Conservation (phyloP, 2,797 vertebrate genomes). For the Darevskia nairensis region DNA sequence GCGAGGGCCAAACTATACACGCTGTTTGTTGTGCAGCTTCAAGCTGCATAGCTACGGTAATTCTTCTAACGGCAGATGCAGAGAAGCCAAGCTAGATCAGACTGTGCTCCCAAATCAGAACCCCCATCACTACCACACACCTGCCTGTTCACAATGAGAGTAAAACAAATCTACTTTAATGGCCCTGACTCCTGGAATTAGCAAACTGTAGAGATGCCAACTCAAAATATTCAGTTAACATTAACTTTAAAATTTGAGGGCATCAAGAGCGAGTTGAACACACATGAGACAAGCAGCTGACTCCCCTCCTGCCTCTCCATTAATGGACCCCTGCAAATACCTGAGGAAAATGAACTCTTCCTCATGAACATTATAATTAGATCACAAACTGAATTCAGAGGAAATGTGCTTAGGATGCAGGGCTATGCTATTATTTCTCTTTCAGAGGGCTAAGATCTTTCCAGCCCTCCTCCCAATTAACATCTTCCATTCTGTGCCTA, state of each 20-base stretch:
- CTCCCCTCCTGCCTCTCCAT: neutral
- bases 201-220: neutral
- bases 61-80: neutral
- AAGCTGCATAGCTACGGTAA: neutral
- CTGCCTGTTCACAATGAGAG: neutral
- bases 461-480: neutral
- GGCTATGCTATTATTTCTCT: neutral
- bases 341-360: neutral
- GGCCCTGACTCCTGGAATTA: neutral
- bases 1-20: too few species aligned
- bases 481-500: too few species aligned
- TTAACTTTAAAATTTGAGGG: neutral
- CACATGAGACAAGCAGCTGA: neutral
- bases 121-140: neutral
- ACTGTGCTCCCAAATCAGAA: neutral
- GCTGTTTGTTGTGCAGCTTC: neutral
- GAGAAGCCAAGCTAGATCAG: neutral
- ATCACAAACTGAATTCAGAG: neutral
- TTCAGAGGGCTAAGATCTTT: neutral
- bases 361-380: neutral
- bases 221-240: neutral
- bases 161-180: neutral
- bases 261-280: too few species aligned
- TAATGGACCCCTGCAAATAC: neutral
- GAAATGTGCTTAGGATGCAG: neutral